A percentile compares a stretch with the other conserved stretches of the same genome.
phyloP scores from a whole-genome alignment of 2,797 vertebrate species.

The Tarsius wallacei region DNA sequence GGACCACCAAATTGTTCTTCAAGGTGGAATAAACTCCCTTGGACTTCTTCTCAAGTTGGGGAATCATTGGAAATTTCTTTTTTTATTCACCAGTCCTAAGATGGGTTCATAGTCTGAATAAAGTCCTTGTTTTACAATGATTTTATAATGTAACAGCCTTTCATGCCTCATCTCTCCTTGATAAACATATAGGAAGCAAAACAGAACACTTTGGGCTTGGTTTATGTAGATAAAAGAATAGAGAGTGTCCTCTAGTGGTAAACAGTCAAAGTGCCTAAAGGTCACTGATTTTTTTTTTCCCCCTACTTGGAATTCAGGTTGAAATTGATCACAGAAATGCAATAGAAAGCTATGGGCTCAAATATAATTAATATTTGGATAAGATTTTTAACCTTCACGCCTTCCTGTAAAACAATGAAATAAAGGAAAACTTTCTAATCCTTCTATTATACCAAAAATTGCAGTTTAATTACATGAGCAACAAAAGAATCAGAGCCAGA shows the following conservation, averaged over 20 bases:
- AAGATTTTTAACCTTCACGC: neutral
- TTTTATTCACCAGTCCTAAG: neutral
- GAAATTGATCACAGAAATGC: slow-evolving; percentile 5
- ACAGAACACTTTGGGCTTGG: neutral
- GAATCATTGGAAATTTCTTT: neutral
- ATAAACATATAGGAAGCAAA: neutral
- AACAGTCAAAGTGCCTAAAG: neutral
- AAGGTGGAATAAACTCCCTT: neutral
- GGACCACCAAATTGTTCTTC: neutral
- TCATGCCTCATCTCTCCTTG: neutral
- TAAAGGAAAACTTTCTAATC: neutral
- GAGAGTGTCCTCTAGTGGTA: slow-evolving; percentile 79
- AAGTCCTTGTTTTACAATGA: neutral
- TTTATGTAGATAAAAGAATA: slow-evolving; percentile 37
- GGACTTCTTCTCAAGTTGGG: neutral
- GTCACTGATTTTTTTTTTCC: neutral
- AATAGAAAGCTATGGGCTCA: neutral
- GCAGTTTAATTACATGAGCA: neutral
- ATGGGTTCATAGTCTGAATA: neutral
- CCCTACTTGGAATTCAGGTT: neutral
- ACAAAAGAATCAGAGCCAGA: neutral
- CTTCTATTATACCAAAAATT: neutral
- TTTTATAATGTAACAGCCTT: neutral
- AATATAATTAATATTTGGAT: slow-evolving; percentile 13
- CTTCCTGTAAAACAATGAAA: neutral